Evolutionary conservation across 2,113 vertebrate species (phyloP), one percentile per base, ranked within the genome.

Genomic region (Dasypus novemcinctus): DNA sequence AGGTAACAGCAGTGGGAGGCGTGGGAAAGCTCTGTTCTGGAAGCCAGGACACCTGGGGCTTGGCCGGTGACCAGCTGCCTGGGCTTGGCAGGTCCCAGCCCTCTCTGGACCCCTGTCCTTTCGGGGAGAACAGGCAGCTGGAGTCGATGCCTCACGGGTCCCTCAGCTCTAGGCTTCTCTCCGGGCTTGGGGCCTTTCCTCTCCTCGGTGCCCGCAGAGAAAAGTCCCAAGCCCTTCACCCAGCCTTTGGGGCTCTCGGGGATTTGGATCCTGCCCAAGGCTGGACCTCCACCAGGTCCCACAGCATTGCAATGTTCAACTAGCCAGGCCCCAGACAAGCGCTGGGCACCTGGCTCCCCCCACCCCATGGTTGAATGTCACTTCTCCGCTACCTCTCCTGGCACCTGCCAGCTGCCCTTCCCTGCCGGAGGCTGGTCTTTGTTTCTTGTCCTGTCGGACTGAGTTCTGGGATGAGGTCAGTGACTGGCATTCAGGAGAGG

Each of bases 341-440:
- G 0, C 54, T 38, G 3, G 2, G 59, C 9, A 33, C 13, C 46
- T 49, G 8, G 5, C 52, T 20, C 41, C 15, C 20, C 4, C 7
- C 1, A 54, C n/a, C 2, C 15, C 33, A 6, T 66, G 27, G 61
- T n/a, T 15, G 41, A 75, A 29, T 2, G 0, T 27, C 52, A 13
- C 90, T 11, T 85, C 46, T 79, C 33, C 11, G 0, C 41, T 80
- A 71, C 66, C 57, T 36, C 38, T 80, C 49, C 46, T 2, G 23
- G 57, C 57, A 49, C 41, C 90, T 66, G 27, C n/a, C 41, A 2
- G 57, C 43, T 4, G 7, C 72, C 25, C 5, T 7, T 38, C 68
- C 71, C 12, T 7, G 20, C 41, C 63, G 43, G 10, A 36, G 7
- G 54, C 5, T 52, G 9, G 41, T 36, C 49, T 38, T 17, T 78